Conservation (phyloP, 2,113 vertebrate species). For the Zosterops borbonicus region DNA sequence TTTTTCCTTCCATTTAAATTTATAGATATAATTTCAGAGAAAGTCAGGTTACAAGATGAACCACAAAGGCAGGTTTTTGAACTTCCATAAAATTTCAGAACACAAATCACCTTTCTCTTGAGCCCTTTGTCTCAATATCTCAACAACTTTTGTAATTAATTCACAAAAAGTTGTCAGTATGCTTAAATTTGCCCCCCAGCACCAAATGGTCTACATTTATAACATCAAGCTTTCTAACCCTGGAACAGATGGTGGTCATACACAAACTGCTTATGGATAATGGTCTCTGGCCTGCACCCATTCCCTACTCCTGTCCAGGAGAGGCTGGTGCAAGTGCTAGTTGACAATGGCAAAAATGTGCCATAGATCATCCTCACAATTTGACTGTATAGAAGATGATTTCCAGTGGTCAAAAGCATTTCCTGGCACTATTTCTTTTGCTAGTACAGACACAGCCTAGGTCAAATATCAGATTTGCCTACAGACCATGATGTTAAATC, state of each 20-base stretch:
- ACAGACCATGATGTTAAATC: background rate
- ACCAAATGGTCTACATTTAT: background rate
- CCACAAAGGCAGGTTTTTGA: background rate
- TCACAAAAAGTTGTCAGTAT: background rate
- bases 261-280: background rate
- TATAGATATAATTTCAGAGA: background rate
- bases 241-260: background rate
- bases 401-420: background rate
- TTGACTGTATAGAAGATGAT: background rate
- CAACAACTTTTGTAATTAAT: background rate
- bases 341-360: background rate
- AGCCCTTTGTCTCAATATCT: background rate
- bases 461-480: background rate
- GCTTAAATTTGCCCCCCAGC: background rate
- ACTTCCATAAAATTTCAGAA: background rate
- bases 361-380: background rate
- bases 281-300: rapidly evolving
- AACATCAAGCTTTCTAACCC: background rate
- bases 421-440: background rate
- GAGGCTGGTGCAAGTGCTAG: background rate
- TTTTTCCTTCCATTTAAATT: background rate
- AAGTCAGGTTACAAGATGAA: background rate
- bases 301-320: background rate
- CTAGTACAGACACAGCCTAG: background rate
- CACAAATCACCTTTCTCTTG: background rate